Base-by-base conservation (phyloP, 2,888 invertebrate species). In the Brachypterus glaber region DNA sequence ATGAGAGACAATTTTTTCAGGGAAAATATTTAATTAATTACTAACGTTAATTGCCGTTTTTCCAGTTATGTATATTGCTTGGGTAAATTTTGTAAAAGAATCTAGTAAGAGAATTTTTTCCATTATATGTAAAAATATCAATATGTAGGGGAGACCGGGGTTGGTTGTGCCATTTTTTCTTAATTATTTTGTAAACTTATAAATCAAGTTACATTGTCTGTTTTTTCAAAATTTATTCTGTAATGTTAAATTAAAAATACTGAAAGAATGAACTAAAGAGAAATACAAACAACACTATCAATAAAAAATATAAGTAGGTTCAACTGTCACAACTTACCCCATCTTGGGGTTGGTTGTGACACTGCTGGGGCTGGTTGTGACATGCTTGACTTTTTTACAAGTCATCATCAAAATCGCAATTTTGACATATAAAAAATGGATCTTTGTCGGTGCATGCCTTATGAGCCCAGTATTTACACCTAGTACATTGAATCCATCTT, bases 391-490 rank as follows among this genome's bases (percentile, higher is more conserved):
- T 21, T 8, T 7, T 21, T 21, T 9, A 21, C 9, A 21, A 9
- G 9, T 21, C 24, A 21, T 21, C 24, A 21, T 21, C 24, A 8
- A 9, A 21, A 21, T 21, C 9, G 24, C 24, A 21, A 21, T 21
- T 21, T 21, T 21, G 24, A 21, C 24, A 21, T 21, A 21, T 21
- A 21, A 21, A 21, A 21, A 21, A 21, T 21, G 24, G 24, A 21
- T 21, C 24, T 21, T 21, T 21, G 24, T 21, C 24, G 9, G 24
- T 21, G 24, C 24, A 21, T 8, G 7, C 24, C 24, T 21, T 9
- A 21, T 21, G 24, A 21, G 24, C 24, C 24, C 24, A 21, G 9
- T 21, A 21, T 21, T 9, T 21, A 21, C 24, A 21, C 7, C 24
- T 7, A 8, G 24, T 21, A 9, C 24, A 21, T 9, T 21, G 24